phyloP scores from a whole-genome alignment of 2,888 invertebrate genomes.

The Xanthostigma xanthostigma region DNA sequence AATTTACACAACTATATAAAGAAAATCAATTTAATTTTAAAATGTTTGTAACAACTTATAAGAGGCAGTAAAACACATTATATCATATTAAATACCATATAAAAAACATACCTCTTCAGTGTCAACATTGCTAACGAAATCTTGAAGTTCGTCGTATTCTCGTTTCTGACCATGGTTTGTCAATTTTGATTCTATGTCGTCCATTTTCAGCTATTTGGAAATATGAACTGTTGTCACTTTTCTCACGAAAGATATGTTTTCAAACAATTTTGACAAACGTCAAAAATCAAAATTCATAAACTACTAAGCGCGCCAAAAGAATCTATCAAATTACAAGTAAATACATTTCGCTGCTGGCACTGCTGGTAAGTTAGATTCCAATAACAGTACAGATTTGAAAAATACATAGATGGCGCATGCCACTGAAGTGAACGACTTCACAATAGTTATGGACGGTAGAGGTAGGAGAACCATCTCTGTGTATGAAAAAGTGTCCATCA shows the following conservation, averaged over 20 bases:
- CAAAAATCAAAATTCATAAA: no score
- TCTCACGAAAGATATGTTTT: background rate
- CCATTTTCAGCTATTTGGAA: background rate
- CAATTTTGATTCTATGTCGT: slow-evolving; percentile 12
- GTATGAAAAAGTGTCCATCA: no score
- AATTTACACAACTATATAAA: slow-evolving; percentile 16
- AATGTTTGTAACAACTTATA: background rate
- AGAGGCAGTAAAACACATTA: background rate
- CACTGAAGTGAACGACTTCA: no score
- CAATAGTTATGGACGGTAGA: no score
- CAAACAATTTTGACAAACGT: no score
- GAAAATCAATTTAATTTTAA: background rate
- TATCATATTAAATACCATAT: background rate
- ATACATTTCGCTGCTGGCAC: no score
- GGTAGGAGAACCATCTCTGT: no score
- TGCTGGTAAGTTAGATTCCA: no score
- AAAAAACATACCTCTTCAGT: slow-evolving; percentile 15
- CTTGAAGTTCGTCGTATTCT: slow-evolving; percentile 16
- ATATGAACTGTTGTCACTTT: background rate
- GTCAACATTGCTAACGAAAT: slow-evolving; percentile 14
- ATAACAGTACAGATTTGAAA: no score
- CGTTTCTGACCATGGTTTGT: slow-evolving; percentile 19
- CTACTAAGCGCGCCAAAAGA: no score
- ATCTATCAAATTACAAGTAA: no score
- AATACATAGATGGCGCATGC: no score